Conservation (phyloP, 2,113 vertebrate genomes). For the Myxocyprinus asiaticus region DNA sequence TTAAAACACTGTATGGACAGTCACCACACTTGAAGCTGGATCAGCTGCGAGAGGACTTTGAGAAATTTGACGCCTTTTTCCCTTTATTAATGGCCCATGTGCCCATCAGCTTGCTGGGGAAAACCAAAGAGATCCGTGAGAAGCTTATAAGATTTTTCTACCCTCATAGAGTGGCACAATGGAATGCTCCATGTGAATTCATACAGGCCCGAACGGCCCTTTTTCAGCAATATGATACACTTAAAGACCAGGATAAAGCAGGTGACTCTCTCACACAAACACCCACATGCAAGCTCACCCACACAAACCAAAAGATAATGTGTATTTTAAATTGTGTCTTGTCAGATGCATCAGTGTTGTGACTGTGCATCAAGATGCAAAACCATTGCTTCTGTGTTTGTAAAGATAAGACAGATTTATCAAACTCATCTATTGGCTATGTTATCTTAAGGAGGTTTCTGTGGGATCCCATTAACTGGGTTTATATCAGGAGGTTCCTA, state of each 20-base stretch:
- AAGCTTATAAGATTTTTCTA: constrained; percentile 79
- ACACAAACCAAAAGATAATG: too few species aligned
- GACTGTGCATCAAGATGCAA: too few species aligned
- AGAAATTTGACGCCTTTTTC: constrained; percentile 81
- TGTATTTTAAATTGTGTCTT: too few species aligned
- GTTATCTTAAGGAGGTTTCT: too few species aligned
- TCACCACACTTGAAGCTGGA: constrained; percentile 67
- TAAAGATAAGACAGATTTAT: too few species aligned
- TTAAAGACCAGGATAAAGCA: constrained; percentile 83
- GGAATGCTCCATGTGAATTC: constrained; percentile 76
- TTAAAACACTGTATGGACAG: constrained; percentile 84
- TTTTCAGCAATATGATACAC: constrained; percentile 77
- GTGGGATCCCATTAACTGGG: too few species aligned
- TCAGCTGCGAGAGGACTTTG: constrained; percentile 76
- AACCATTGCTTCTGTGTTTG: too few species aligned
- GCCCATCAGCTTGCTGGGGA: constrained; percentile 84
- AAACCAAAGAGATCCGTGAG: constrained; percentile 73
- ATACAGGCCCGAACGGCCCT: constrained; percentile 73
- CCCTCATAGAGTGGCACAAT: constrained; percentile 72
- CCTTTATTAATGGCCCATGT: constrained; percentile 79
- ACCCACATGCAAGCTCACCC: background rate
- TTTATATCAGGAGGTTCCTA: too few species aligned
- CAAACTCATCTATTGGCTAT: too few species aligned
- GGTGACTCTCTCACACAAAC: constrained; percentile 70
- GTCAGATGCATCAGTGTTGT: too few species aligned